Conservation (phyloP, 2,113 vertebrate species). For the Micronycteris hirsuta region DNA sequence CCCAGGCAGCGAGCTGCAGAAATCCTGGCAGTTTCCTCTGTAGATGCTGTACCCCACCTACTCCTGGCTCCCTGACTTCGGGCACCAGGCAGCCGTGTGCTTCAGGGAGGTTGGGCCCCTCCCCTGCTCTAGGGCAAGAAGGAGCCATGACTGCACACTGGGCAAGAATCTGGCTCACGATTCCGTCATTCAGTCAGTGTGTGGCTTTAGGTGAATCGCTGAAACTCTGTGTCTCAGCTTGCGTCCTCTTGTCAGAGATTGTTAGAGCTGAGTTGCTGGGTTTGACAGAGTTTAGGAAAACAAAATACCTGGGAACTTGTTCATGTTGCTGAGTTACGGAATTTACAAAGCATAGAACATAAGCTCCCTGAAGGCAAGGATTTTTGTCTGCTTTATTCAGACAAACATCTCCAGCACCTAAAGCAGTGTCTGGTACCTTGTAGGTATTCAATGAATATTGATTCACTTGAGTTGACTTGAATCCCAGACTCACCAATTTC, state of each 20-base stretch:
- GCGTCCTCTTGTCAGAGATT: not conserved
- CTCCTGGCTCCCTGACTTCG: not conserved
- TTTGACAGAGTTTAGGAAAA: not conserved
- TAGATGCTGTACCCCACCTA: not conserved
- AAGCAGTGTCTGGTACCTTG: not conserved
- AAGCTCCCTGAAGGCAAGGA: not conserved
- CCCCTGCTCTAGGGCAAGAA: not conserved
- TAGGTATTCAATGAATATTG: not conserved
- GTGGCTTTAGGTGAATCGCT: not conserved
- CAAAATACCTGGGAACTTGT: not conserved
- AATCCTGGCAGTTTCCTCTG: not conserved
- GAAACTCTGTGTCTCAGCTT: not conserved
- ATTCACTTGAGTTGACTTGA: not conserved
- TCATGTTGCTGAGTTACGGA: not conserved
- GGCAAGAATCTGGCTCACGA: not conserved
- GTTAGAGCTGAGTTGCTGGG: not conserved
- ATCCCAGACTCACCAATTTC: not conserved
- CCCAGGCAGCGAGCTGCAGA: not conserved
- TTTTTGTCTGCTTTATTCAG: not conserved
- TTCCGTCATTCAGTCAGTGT: not conserved
- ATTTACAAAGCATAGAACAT: not conserved
- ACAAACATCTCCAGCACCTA: not conserved
- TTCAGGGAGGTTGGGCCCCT: not conserved
- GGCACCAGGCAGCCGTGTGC: not conserved
- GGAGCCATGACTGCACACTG: not conserved